phyloP scores from a whole-genome alignment of 2,888 invertebrate genomes.

The Leptura quadrifasciata region DNA sequence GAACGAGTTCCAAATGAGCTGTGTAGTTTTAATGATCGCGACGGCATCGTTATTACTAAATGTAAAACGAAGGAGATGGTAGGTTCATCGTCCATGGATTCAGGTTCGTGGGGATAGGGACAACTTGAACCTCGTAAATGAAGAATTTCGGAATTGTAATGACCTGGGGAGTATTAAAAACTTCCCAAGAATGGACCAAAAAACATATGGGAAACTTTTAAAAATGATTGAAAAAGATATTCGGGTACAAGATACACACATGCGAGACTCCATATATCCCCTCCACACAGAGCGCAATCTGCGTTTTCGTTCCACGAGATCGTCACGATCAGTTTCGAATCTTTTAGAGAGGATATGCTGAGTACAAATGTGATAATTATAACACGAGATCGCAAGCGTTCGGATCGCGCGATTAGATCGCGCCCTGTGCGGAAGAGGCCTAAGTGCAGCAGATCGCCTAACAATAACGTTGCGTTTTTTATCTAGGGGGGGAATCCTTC shows the following conservation, averaged over 20 bases:
- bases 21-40: constrained; percentile 1
- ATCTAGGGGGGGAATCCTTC: not conserved
- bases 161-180: constrained; percentile 1
- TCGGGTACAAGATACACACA: not conserved
- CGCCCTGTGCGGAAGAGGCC: too few relatives aligned
- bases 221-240: constrained; percentile 1
- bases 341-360: too few relatives aligned
- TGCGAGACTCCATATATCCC: not conserved
- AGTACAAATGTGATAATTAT: too few relatives aligned
- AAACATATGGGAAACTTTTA: constrained; percentile 7
- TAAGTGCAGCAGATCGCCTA: constrained; percentile 2
- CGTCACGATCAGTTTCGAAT: too few relatives aligned
- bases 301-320: too few relatives aligned
- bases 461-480: not conserved
- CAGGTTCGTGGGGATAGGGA: not conserved
- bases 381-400: too few relatives aligned
- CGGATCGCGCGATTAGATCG: too few relatives aligned
- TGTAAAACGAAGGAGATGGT: too few relatives aligned
- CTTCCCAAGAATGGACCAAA: not conserved
- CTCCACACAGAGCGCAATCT: too few relatives aligned
- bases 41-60: not conserved
- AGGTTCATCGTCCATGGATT: constrained; percentile 13
- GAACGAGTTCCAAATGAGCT: too few relatives aligned
- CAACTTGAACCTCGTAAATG: not conserved
- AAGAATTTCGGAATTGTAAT: not conserved